Evolutionary conservation across 2,888 invertebrate species (phyloP), one percentile per base, ranked within the genome.

Genomic region (Napeogenes sylphis): DNA sequence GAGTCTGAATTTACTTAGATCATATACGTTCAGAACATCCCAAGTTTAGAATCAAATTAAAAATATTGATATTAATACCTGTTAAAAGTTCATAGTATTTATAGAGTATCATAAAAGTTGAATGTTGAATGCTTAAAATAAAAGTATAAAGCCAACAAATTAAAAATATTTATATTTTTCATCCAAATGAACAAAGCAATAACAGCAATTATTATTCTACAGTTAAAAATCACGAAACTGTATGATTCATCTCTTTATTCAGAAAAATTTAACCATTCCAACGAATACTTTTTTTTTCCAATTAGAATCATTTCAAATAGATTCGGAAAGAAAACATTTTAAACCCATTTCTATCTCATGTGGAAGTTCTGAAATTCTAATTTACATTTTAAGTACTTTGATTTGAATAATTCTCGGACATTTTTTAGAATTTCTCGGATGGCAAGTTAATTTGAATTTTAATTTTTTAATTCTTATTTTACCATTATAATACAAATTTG

Each of bases 1-100:
- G 45, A 21, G 30, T 51, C 46, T 62, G 59, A 59, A 59, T 64
- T 59, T 64, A 59, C 57, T 59, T 61, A 46, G 32, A 61, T 61
- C 58, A 32, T 55, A 30, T 5, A 21, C 35, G 42, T 42, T 10
- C 42, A 42, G 12, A 12, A 42, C 3, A 42, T 12, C 10, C 2
- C 10, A 42, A 14, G 13, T 46, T 46, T 6, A 5, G 5, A 14
- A 46, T 13, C 4, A 46, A 13, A n/a, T 3, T 13, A 14, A 2
- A 21, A 47, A 14, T 47, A 6, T 21, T 47, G 13, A 47, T 21
- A 21, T 47, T n/a, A 21, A 21, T 21, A 21, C 21, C 21, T 21
- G 0, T 21, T 21, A 21, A 21, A 21, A 21, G 21, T 21, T 21
- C 21, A 21, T 21, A 1, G 21, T 21, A 35, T 35, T 35, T 5